Evolutionary conservation across 1,140 invertebrate species (phyloP).

Genomic region (Aphidius gifuensis): DNA sequence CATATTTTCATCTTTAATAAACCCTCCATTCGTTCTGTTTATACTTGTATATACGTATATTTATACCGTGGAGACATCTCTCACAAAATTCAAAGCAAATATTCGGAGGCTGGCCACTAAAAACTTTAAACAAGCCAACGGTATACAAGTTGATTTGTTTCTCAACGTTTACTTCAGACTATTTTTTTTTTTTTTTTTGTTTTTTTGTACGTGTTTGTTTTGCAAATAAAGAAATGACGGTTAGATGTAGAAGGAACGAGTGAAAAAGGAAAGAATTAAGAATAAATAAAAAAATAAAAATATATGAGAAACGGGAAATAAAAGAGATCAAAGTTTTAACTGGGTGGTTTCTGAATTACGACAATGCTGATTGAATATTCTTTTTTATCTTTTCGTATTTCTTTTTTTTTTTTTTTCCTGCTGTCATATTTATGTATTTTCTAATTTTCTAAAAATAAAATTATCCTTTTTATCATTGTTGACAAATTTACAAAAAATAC

Average conservation of each 20-base stretch:
- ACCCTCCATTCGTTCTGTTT: neutral
- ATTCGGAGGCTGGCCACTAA: slow-evolving; percentile 56
- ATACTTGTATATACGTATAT: slow-evolving; percentile 35
- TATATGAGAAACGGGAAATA: neutral
- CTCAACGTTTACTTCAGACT: slow-evolving; percentile 35
- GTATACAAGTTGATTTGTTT: slow-evolving; percentile 52
- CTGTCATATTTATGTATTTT: too few species aligned
- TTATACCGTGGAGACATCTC: slow-evolving; percentile 32
- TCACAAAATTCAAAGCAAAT: slow-evolving; percentile 45
- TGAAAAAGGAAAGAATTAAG: neutral
- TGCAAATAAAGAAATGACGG: slow-evolving; percentile 14
- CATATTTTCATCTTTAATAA: neutral
- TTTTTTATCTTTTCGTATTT: too few species aligned
- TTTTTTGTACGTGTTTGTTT: neutral
- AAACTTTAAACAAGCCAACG: slow-evolving; percentile 52
- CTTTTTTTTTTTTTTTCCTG: too few species aligned
- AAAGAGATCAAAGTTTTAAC: slow-evolving; percentile 24
- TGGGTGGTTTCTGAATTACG: slow-evolving; percentile 32
- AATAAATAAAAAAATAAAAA: too few species aligned
- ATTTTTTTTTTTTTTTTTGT: slow-evolving; percentile 8
- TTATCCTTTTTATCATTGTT: too few species aligned
- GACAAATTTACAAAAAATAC: too few species aligned
- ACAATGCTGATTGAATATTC: too few species aligned
- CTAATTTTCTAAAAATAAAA: too few species aligned
- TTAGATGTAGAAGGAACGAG: neutral